Base-by-base conservation (phyloP, 2,888 invertebrate species). In the Brachyptera risi region DNA sequence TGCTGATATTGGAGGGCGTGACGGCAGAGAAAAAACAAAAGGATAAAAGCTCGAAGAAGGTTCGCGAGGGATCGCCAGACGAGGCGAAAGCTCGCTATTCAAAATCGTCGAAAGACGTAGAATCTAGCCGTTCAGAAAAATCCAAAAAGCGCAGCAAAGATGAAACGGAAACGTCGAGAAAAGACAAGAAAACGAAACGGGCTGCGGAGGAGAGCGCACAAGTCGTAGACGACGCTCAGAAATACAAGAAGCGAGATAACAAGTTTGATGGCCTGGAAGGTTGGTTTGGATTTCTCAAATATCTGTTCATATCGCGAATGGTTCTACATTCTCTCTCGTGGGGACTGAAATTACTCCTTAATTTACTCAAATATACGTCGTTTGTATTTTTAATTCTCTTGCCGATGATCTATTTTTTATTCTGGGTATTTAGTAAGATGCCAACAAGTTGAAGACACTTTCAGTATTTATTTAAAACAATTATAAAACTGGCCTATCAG, bases 81-180 rank as follows among this genome's bases (percentile, higher is more conserved):
- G 49, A 58, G 15, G 58, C 58, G 19, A 58, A 47, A 35, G 21
- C 26, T n/a, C 44, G 31, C 19, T 58, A 58, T 21, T n/a, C n/a
- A n/a, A n/a, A n/a, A n/a, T n/a, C n/a, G n/a, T n/a, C n/a, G n/a
- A n/a, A n/a, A n/a, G n/a, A n/a, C n/a, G n/a, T n/a, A n/a, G n/a
- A n/a, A n/a, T n/a, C n/a, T n/a, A 49, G 24, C 1, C 3, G 17
- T n/a, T 2, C 35, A 1, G 17, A 11, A n/a, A 56, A 56, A 15
- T 38, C 35, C 11, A 35, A 31, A 9, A 56, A 56, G 15, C 35
- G 23, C 37, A 31, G 31, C 31, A 31, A 44, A 21, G n/a, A n/a
- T n/a, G n/a, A n/a, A n/a, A n/a, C n/a, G n/a, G 19, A 44, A 11
- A 19, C 15, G 17, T 19, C 17, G 17, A n/a, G 19, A 21, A 4